Percentiles rank a stretch among this genome's conserved stretches.
Evolutionary conservation across 2,113 vertebrate species (phyloP).

Genomic region (Paraplagusia blochii): DNA sequence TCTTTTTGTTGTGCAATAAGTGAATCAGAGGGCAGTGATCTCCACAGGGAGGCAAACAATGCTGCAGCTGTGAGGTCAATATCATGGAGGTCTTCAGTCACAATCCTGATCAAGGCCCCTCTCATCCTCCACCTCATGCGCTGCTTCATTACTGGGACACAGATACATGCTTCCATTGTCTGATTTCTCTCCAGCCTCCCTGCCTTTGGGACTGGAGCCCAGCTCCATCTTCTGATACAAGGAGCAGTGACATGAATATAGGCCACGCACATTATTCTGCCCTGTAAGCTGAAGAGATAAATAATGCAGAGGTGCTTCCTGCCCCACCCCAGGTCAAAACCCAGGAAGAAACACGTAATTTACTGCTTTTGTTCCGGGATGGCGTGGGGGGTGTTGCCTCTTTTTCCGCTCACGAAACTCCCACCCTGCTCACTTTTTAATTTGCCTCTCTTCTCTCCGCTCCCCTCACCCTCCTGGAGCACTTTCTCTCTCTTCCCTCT

Average conservation of each 20-base stretch:
- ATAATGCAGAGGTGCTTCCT: constrained; percentile 67
- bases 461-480: constrained; percentile 36
- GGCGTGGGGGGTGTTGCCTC: constrained; percentile 24
- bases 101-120: constrained; percentile 12
- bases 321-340: constrained; percentile 29
- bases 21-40: constrained; percentile 27
- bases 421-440: constrained; percentile 54
- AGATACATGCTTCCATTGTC: constrained; percentile 3
- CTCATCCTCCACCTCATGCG: constrained; percentile 2
- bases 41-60: constrained; percentile 8
- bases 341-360: constrained; percentile 27
- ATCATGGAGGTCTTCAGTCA: constrained; percentile 11
- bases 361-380: constrained; percentile 16
- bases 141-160: not conserved
- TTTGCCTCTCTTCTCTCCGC: constrained; percentile 24
- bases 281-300: constrained; percentile 55
- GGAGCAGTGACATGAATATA: constrained; percentile 51
- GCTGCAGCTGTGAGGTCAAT: constrained; percentile 27
- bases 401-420: constrained; percentile 20
- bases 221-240: constrained; percentile 36
- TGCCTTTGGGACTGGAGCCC: constrained; percentile 11
- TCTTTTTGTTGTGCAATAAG: constrained; percentile 44
- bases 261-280: constrained; percentile 54
- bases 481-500: constrained; percentile 21
- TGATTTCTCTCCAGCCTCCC: constrained; percentile 2